Percentiles rank a stretch among this genome's conserved stretches.
Conservation (phyloP, 2,888 invertebrate genomes). For the Leptopilina myrica region DNA sequence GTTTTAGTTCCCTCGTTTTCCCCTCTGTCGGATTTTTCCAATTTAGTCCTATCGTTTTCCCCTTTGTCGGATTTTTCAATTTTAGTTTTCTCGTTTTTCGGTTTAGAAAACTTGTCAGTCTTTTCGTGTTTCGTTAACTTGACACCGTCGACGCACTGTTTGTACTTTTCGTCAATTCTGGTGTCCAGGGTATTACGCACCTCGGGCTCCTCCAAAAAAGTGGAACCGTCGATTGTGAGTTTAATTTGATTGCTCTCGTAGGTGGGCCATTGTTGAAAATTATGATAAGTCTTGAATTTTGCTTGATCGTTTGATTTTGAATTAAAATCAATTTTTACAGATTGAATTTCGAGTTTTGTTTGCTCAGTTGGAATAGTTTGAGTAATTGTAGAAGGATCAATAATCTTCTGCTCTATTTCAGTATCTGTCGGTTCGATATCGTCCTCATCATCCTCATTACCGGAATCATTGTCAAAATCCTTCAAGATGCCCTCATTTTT, state of each 20-base stretch:
- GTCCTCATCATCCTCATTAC: conserved; percentile 69
- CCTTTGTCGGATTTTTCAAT: background rate
- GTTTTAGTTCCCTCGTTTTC: too few species aligned
- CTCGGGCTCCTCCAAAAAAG: conserved; percentile 43
- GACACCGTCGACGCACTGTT: conserved; percentile 71
- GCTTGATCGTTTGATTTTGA: background rate
- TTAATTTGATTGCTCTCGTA: conserved; percentile 51
- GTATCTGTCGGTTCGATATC: conserved; percentile 54
- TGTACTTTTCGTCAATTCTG: conserved; percentile 72
- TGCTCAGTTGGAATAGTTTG: conserved; percentile 11
- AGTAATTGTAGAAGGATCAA: background rate
- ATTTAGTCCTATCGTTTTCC: background rate
- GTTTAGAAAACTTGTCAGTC: conserved; percentile 10
- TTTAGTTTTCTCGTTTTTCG: background rate
- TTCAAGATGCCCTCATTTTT: conserved; percentile 71
- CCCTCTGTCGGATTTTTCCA: background rate
- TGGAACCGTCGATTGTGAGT: conserved; percentile 47
- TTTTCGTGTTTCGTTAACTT: conserved; percentile 51
- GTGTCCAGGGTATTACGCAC: conserved; percentile 60
- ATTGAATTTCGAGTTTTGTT: background rate
- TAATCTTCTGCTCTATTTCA: conserved; percentile 8
- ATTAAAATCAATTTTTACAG: background rate
- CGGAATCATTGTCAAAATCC: conserved; percentile 70
- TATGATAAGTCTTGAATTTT: background rate
- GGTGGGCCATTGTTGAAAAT: conserved; percentile 51